phyloP scores from a whole-genome alignment of 2,797 vertebrate genomes.

The Brotula barbata region DNA sequence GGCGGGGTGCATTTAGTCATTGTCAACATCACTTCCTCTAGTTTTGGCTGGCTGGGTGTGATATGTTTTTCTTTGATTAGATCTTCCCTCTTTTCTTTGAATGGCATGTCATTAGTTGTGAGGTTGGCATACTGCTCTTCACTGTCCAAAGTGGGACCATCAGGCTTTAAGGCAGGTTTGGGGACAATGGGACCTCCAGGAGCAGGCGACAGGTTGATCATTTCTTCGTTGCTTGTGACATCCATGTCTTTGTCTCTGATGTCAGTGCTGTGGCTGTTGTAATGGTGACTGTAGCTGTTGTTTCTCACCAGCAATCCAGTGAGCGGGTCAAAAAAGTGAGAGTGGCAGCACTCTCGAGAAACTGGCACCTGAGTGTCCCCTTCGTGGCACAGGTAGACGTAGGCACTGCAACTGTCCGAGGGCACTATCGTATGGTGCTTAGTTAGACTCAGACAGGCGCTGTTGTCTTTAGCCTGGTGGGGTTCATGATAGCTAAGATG shows the following conservation, averaged over 20 bases:
- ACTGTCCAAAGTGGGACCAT: conserved; percentile 29
- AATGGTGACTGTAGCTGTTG: conserved; percentile 64
- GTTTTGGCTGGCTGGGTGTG: conserved; percentile 34
- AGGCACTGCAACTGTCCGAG: conserved; percentile 70
- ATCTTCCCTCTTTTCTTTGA: conserved; percentile 54
- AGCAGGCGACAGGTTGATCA: conserved; percentile 71
- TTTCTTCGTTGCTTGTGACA: conserved; percentile 63
- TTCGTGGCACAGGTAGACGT: conserved; percentile 77
- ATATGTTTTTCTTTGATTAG: conserved; percentile 44
- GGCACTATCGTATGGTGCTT: conserved; percentile 67
- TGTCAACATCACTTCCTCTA: conserved; percentile 50
- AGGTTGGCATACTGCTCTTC: conserved; percentile 67
- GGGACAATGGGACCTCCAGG: conserved; percentile 70
- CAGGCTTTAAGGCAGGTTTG: conserved; percentile 59
- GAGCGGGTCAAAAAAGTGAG: conserved; percentile 80
- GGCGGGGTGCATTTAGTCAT: conserved; percentile 44
- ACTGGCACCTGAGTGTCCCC: conserved; percentile 63
- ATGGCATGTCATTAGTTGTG: conserved; percentile 15
- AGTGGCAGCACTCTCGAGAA: conserved; percentile 73
- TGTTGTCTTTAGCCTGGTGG: conserved; percentile 73
- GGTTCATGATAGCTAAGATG: conserved; percentile 71
- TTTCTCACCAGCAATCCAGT: conserved; percentile 77
- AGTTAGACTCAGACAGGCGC: conserved; percentile 71
- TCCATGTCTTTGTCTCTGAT: conserved; percentile 68
- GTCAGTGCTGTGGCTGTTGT: conserved; percentile 66